Base-by-base conservation (phyloP, 2,797 vertebrate species). In the Pipistrellus kuhlii region DNA sequence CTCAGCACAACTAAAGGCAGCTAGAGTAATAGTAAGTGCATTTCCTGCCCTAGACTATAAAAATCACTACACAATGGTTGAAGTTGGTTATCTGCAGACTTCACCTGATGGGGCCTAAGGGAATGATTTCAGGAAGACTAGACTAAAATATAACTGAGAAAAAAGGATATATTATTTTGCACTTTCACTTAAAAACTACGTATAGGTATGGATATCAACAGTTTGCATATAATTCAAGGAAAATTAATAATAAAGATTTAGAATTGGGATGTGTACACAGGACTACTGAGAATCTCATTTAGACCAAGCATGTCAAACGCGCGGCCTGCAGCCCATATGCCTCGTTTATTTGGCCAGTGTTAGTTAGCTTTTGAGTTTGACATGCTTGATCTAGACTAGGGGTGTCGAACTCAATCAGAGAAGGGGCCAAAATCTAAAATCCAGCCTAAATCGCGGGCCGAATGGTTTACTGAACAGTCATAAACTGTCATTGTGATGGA, bases 41-140 rank as follows among this genome's bases (percentile, higher is more conserved):
- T 53, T 68, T 96, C 66, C 72, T 89, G 27, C 18, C 71, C 25
- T 25, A 66, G 8, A 75, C 55, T 55, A 30, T 30, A 93, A 88
- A 59, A 27, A 85, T 77, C 59, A 21, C 30, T 41, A 57, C 9
- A 44, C 57, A 71, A 23, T 30, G 25, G 25, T 41, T 35, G 12
- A 35, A 13, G 10, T 1, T 90, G 57, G 8, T 57, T 85, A 69
- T 92, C 78, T 53, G 25, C 41, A 27, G 25, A 75, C 41, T 66
- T 87, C 55, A 71, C 17, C 55, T 72, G 27, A 41, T 21, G 6
- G 18, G 18, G 30, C 27, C 8, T 51, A 8, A 4, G 27, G 41
- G 21, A 62, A 90, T 85, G 27, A 71, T 93, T 76, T 87, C 81
- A 68, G 41, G 32, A 96, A 89, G 21, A 80, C 25, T 66, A 73